Evolutionary conservation across 2,797 vertebrate genomes (phyloP).

Genomic region (Euthynnus affinis): DNA sequence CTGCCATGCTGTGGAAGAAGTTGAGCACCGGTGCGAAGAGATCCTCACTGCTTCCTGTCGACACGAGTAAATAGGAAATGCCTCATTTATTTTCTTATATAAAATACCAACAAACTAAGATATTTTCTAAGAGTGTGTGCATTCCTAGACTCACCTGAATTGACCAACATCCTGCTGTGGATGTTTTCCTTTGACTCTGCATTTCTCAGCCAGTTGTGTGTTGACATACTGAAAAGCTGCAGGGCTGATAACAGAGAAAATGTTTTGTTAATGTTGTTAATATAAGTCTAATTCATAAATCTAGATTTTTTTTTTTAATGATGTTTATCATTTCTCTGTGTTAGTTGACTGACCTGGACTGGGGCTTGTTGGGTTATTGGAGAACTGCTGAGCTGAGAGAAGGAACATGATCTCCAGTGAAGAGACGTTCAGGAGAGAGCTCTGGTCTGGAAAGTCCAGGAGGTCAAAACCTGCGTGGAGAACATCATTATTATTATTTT

Average conservation of each 20-base stretch:
- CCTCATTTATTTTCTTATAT: background rate
- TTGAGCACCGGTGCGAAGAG: constrained; percentile 90
- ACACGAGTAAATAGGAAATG: background rate
- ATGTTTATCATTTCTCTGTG: background rate
- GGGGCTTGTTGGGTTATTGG: constrained; percentile 83
- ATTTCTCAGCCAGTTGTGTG: constrained; percentile 78
- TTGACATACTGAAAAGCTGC: constrained; percentile 74
- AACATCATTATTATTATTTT: background rate
- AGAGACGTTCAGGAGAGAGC: constrained; percentile 89
- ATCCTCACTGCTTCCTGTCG: constrained; percentile 89
- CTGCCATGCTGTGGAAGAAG: constrained; percentile 95
- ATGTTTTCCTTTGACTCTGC: constrained; percentile 75
- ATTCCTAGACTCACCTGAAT: constrained; percentile 69
- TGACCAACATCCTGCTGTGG: constrained; percentile 52
- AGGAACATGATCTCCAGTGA: constrained; percentile 95
- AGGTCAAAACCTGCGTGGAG: constrained; percentile 90
- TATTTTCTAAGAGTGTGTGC: background rate
- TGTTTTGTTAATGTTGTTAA: too few relatives aligned
- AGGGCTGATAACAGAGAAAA: constrained; percentile 66
- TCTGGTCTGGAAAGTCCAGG: constrained; percentile 92
- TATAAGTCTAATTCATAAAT: background rate
- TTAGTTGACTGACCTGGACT: constrained; percentile 80
- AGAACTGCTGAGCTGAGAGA: constrained; percentile 91
- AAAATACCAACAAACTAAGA: background rate
- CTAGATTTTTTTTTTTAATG: background rate